phyloP scores from a whole-genome alignment of 2,113 vertebrate genomes.

The Sinocyclocheilus grahami region DNA sequence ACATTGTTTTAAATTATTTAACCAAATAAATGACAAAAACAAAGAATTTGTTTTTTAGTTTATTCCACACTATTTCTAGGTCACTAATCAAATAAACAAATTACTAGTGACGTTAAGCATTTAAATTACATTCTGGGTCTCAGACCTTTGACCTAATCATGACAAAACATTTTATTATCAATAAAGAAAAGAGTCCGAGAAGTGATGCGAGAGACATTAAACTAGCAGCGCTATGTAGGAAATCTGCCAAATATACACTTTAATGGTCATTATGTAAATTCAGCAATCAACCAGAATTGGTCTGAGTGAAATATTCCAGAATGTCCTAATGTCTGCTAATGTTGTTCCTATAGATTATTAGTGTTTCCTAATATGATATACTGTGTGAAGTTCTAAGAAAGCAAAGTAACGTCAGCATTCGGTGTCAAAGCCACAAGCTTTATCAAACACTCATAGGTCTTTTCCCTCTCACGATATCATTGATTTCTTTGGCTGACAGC shows the following conservation, averaged over 20 bases:
- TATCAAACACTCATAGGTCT: constrained; percentile 1
- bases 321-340: not conserved
- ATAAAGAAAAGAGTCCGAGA: no score
- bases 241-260: not conserved
- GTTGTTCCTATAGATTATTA: not conserved
- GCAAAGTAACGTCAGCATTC: not conserved
- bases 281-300: not conserved
- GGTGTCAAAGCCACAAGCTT: not conserved
- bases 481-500: not conserved
- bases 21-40: no score
- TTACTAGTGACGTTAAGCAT: no score
- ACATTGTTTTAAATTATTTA: no score
- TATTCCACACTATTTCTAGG: no score
- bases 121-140: no score
- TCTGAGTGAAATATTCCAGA: not conserved
- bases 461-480: not conserved
- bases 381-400: not conserved
- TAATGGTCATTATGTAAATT: not conserved
- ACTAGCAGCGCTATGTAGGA: not conserved
- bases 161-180: no score
- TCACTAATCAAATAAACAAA: no score
- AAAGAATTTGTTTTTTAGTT: no score
- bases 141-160: no score
- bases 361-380: not conserved
- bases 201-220: not conserved